Evolutionary conservation across 2,888 invertebrate species (phyloP).

Genomic region (Sisyra nigra): DNA sequence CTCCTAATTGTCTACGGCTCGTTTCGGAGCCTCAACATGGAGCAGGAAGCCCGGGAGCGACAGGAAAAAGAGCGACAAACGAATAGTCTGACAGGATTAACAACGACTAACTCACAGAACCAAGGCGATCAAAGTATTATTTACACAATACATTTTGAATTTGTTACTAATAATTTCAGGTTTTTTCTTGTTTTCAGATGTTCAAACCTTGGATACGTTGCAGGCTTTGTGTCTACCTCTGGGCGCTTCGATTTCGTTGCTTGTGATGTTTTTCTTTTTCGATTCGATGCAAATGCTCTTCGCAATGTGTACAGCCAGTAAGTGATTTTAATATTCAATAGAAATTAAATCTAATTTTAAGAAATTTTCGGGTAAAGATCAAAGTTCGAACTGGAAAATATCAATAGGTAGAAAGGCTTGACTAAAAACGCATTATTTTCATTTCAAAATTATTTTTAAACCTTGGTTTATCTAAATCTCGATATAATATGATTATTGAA

Average conservation of each 20-base stretch:
- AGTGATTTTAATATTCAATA: slow-evolving; percentile 28
- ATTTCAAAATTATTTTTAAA: no score
- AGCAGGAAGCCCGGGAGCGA: slow-evolving; percentile 79
- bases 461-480: no score
- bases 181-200: slow-evolving; percentile 20
- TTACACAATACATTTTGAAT: not conserved
- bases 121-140: slow-evolving; percentile 28
- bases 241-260: slow-evolving; percentile 87
- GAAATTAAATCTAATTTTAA: no score
- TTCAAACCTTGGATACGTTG: slow-evolving; percentile 92
- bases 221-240: slow-evolving; percentile 92
- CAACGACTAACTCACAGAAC: slow-evolving; percentile 6
- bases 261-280: slow-evolving; percentile 98
- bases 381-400: no score
- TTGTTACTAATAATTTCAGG: not conserved
- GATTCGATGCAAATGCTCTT: slow-evolving; percentile 96
- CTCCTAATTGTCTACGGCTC: slow-evolving; percentile 94
- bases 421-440: no score
- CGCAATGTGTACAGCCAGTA: slow-evolving; percentile 94
- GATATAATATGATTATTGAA: no score
- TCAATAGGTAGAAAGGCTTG: no score
- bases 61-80: slow-evolving; percentile 55
- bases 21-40: slow-evolving; percentile 92
- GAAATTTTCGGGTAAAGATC: no score
- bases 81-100: slow-evolving; percentile 41